A percentile compares a stretch with the other conserved stretches of the same genome.
Conservation (phyloP, 2,888 invertebrate species). For the Buathra laborator region DNA sequence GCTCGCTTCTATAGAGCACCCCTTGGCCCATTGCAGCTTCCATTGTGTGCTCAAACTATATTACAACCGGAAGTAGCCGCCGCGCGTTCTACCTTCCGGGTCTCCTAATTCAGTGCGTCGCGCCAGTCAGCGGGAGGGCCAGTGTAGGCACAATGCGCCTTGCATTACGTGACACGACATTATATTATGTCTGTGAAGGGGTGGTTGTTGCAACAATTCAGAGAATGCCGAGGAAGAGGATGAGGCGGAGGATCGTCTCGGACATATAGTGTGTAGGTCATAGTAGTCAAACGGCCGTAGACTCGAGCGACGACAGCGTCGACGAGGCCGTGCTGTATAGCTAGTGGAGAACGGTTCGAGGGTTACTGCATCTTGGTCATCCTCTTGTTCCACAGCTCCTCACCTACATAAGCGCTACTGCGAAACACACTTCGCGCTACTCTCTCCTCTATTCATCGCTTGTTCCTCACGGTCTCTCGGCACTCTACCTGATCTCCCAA, state of each 20-base stretch:
- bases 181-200: conserved; percentile 69
- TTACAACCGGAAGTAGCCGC: conserved; percentile 84
- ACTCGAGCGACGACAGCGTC: conserved; percentile 4
- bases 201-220: conserved; percentile 44
- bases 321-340: conserved; percentile 3
- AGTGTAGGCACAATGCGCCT: conserved; percentile 68
- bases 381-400: conserved; percentile 37
- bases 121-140: conserved; percentile 62
- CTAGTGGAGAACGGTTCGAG: conserved; percentile 26
- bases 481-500: conserved; percentile 13
- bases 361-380: conserved; percentile 20
- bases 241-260: conserved; percentile 17
- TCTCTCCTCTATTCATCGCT: conserved; percentile 33
- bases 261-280: conserved; percentile 21
- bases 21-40: conserved; percentile 82
- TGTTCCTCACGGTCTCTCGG: conserved; percentile 11
- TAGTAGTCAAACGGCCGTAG: conserved; percentile 24
- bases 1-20: conserved; percentile 70
- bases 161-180: conserved; percentile 76
- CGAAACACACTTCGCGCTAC: conserved; percentile 1
- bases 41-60: conserved; percentile 84
- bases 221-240: conserved; percentile 19
- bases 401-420: conserved; percentile 19
- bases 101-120: conserved; percentile 84
- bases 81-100: conserved; percentile 84